phyloP scores from a whole-genome alignment of 1,140 invertebrate species.

The Thaumetopoea pityocampa region DNA sequence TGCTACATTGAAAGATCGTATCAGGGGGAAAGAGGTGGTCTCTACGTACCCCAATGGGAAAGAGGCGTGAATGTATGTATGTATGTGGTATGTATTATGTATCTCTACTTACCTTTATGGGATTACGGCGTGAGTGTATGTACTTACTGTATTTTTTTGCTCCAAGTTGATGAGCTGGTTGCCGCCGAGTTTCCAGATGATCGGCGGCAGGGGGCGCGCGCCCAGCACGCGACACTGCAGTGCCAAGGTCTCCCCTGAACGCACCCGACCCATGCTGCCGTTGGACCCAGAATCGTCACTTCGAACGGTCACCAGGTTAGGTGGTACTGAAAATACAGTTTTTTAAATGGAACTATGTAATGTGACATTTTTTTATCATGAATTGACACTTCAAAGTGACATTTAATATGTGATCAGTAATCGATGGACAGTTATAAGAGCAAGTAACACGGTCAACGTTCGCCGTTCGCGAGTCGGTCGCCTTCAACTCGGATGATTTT shows the following conservation, averaged over 20 bases:
- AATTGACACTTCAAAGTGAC: background rate
- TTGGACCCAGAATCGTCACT: constrained; percentile 16
- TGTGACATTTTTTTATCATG: too few species aligned
- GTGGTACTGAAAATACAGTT: constrained; percentile 37
- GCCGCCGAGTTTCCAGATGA: constrained; percentile 45
- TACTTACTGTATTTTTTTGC: constrained; percentile 53
- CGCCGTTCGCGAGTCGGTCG: too few species aligned
- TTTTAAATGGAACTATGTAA: too few species aligned
- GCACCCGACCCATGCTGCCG: constrained; percentile 29
- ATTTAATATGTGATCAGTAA: background rate
- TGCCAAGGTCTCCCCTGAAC: constrained; percentile 29
- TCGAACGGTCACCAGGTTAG: constrained; percentile 45
- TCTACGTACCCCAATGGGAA: too few species aligned
- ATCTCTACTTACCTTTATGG: background rate
- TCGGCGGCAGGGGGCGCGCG: constrained; percentile 43
- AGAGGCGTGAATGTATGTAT: background rate
- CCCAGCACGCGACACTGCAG: constrained; percentile 57
- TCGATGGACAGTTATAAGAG: too few species aligned
- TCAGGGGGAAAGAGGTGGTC: too few species aligned
- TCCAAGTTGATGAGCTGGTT: constrained; percentile 37
- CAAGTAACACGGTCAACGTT: too few species aligned
- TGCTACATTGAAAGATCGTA: too few species aligned
- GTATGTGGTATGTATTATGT: background rate
- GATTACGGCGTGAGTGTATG: background rate
- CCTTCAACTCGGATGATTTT: too few species aligned